These are phyloP conservation scores for Noturus placidus DNA, from an alignment of 2,113 vertebrate species.

Conservation along the genomic window DNA sequence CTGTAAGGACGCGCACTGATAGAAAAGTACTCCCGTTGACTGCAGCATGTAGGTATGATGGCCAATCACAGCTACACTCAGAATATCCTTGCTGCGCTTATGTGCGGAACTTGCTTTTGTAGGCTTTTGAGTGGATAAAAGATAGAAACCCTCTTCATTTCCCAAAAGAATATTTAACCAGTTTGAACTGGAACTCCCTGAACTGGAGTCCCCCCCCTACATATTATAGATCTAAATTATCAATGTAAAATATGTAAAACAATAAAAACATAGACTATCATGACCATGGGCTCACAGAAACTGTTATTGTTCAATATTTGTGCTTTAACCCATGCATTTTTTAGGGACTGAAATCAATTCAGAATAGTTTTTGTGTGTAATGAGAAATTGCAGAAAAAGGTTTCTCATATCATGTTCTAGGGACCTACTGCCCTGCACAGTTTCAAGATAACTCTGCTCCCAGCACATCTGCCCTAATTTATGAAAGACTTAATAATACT, in stretches of 20 bases:
- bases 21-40: too few relatives aligned
- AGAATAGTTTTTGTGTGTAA: neutral
- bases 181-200: too few relatives aligned
- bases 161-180: too few relatives aligned
- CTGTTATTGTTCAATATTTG: neutral
- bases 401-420: neutral
- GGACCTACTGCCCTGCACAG: neutral
- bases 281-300: neutral
- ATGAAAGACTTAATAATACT: neutral
- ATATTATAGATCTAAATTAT: neutral
- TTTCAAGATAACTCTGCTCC: conserved; percentile 6
- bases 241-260: neutral
- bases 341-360: neutral
- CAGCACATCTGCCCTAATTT: neutral
- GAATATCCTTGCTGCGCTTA: too few relatives aligned
- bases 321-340: neutral
- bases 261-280: conserved; percentile 6
- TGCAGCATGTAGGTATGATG: too few relatives aligned
- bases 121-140: too few relatives aligned
- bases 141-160: too few relatives aligned
- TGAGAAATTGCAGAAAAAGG: neutral
- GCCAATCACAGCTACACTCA: too few relatives aligned
- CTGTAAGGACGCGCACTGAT: too few relatives aligned
- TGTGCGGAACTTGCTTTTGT: too few relatives aligned
- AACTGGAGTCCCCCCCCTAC: neutral